Evolutionary conservation across 2,113 vertebrate species (phyloP), one percentile per base, ranked within the genome.

Genomic region (Ursus arctos): DNA sequence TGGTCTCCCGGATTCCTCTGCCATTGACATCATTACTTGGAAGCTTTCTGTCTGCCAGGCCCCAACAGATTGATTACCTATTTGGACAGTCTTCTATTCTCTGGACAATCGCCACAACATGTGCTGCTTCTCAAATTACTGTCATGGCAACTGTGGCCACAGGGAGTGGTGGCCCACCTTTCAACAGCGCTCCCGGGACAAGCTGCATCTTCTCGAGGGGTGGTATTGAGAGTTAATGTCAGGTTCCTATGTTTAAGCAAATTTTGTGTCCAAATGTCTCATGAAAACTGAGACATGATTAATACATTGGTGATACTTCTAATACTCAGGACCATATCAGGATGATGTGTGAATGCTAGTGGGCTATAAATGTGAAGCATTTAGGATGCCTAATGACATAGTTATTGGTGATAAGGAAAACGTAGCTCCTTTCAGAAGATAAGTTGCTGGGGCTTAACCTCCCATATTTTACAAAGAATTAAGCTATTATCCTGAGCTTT

Each of bases 21-120:
- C 86, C 82, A 79, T 61, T 95, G 98, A 91, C 97, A 95, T 79
- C 86, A 51, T 55, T 31, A n/a, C 72, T 98, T 91, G 92, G 97
- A 98, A 61, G 55, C 86, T 51, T 40, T 95, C 72, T 90, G 76
- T 74, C 71, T 94, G 85, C 86, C 63, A 76, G 77, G 53, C 43
- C 72, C 21, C 47, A 69, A 36, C 91, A 96, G 97, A 96, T 96
- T 97, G 95, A 98, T 97, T 89, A 96, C 94, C 97, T 98, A 74
- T 95, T 94, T 96, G 94, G 91, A 88, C 81, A 80, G 84, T 94
- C 71, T 77, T 90, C 71, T 91, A 6, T 95, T 74, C 91, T 91
- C 84, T 91, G 96, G 93, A 81, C 82, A 82, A 72, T 91, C 6
- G 16, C 82, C 33, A 31, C 40, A 85, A 49, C 79, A 91, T 95